Evolutionary conservation across 2,113 vertebrate species (phyloP), one percentile per base, ranked within the genome.

Genomic region (Centropus bengalensis): DNA sequence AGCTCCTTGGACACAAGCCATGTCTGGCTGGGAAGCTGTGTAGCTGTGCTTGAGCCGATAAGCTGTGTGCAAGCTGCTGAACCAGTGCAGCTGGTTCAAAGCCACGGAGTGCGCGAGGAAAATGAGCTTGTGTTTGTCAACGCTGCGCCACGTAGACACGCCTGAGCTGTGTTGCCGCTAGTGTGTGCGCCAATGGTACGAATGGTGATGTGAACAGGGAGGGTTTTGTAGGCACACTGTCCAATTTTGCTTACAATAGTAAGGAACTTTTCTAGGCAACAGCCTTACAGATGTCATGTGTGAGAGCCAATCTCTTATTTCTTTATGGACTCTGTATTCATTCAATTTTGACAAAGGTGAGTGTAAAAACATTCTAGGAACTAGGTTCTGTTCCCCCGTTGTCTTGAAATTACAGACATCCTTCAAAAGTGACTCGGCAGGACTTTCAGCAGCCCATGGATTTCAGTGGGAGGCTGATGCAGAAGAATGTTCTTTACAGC

Each of bases 61-160:
- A 93, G 95, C 96, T 89, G 92, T 38, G 64, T 70, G 58, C 93
- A 58, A 95, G 96, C 95, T 90, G 88, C 88, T 78, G 76, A 86
- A 59, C 88, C 88, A 78, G 83, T n/a, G 64, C 92, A 83, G 88
- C 92, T 95, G 94, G 73, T 96, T 63, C 56, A 64, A 86, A 96
- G 95, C 91, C 96, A 96, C 3, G 7, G 63, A 90, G 64, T 67
- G 77, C 69, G 89, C 58, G 55, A 75, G 85, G 88, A 78, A 92
- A 96, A 96, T 55, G 86, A 90, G 82, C 91, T 64, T 86, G 91
- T 96, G 92, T 96, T 96, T 96, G 94, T 94, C 95, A 96, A 96
- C 95, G 95, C 1, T 74, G 80, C 73, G 80, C 58, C 9, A 1
- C 49, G 59, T 74, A 92, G 90, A 27, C 88, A 90, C 19, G 92